phyloP scores from a whole-genome alignment of 2,888 invertebrate species.

The Eupelmus urozonus region DNA sequence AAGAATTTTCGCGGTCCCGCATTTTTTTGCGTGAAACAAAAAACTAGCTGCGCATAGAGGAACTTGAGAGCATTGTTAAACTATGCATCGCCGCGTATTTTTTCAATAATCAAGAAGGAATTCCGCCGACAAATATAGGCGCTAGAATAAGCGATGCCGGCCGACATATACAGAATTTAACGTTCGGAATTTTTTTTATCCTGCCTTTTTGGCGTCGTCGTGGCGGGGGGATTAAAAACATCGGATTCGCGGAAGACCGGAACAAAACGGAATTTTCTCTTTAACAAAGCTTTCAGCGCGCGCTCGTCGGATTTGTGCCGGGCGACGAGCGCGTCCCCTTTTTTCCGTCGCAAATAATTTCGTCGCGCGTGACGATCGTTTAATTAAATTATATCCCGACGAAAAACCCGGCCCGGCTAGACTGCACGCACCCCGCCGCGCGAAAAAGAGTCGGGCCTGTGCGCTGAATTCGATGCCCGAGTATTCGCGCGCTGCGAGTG shows the following conservation, averaged over 20 bases:
- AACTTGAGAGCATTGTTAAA: neutral
- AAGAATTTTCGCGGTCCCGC: slow-evolving; percentile 11
- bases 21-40: too few relatives aligned
- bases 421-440: neutral
- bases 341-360: slow-evolving; percentile 54
- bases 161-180: slow-evolving; percentile 6
- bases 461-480: slow-evolving; percentile 10
- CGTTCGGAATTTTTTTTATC: slow-evolving; percentile 25
- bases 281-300: slow-evolving; percentile 55
- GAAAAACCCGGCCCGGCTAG: slow-evolving; percentile 28
- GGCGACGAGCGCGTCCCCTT: slow-evolving; percentile 15
- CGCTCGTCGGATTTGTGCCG: slow-evolving; percentile 2
- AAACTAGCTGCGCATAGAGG: neutral
- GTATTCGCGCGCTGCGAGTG: neutral
- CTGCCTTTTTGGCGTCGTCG: too few relatives aligned
- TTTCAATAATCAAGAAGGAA: too few relatives aligned
- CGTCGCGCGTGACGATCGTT: slow-evolving; percentile 54
- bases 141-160: neutral
- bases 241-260: slow-evolving; percentile 28
- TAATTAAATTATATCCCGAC: slow-evolving; percentile 57
- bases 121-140: too few relatives aligned
- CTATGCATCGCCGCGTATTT: too few relatives aligned
- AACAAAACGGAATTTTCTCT: slow-evolving; percentile 54
- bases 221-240: slow-evolving; percentile 3
- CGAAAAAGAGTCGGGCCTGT: neutral